Base-by-base conservation (phyloP, 2,113 vertebrate species). In the Hippocampus comes region DNA sequence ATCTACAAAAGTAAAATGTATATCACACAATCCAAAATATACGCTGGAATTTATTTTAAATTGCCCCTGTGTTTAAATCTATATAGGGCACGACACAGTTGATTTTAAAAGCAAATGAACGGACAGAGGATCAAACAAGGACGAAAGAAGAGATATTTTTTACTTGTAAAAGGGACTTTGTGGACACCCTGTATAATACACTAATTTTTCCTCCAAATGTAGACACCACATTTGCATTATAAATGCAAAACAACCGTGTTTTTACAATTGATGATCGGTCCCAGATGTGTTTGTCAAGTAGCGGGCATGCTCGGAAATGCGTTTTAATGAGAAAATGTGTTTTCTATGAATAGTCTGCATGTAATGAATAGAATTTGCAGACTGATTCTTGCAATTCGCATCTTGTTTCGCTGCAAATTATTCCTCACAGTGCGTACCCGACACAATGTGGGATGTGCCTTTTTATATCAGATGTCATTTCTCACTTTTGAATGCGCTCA, bases 331-430 rank as follows among this genome's bases (percentile, higher is more conserved):
- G 79, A 67, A 83, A 70, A 49, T 48, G 64, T 53, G 73, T 67
- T 68, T 80, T 78, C 83, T 70, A 78, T 80, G 82, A 83, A 85
- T 82, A 85, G 81, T 64, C 79, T 27, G n/a, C 64, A 8, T 17
- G 55, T 81, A 76, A 82, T 85, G 78, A 89, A 80, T 84, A 67
- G 61, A 72, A 84, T 79, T 83, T 84, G 87, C 77, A 79, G 78
- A 87, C 79, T 81, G 85, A 88, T 87, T 85, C 78, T 70, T 73
- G 85, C 76, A 85, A 85, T 87, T 81, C 82, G 70, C 88, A 79
- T 60, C 74, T 56, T n/a, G 82, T 88, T 83, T 79, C 81, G 70
- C 82, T 75, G 79, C 78, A 83, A 85, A 84, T 84, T 63, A 87
- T 88, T 82, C 79, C 78, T 80, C 79, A 63, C 72, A 48, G 80